phyloP scores from a whole-genome alignment of 2,113 vertebrate species.

The Holacanthus passer region DNA sequence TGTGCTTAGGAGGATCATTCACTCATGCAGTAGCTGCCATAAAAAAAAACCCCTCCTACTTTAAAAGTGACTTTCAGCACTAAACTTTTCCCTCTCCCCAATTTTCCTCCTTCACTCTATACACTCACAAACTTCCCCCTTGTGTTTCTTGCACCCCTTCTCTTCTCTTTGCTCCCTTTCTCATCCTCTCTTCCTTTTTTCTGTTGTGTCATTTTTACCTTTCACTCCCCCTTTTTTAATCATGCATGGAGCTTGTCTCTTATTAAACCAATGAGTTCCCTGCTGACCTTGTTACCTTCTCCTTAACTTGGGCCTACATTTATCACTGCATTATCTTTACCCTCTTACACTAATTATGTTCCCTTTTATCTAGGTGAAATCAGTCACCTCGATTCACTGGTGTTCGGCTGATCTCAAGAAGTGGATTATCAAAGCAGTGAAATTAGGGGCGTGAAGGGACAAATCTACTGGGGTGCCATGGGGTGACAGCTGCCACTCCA shows the following conservation, averaged over 20 bases:
- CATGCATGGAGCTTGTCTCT: slow-evolving; percentile 47
- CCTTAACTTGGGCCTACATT: slow-evolving; percentile 57
- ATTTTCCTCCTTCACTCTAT: slow-evolving; percentile 14
- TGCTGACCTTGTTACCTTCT: slow-evolving; percentile 55
- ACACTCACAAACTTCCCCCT: neutral
- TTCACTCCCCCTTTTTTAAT: slow-evolving; percentile 45
- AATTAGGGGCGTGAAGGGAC: slow-evolving; percentile 37
- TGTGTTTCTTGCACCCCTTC: neutral
- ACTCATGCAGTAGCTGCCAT: neutral
- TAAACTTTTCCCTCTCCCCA: neutral
- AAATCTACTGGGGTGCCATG: too few species aligned
- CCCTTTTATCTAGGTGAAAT: slow-evolving; percentile 63
- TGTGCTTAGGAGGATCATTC: neutral
- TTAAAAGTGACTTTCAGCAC: slow-evolving; percentile 44
- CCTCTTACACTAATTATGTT: slow-evolving; percentile 67
- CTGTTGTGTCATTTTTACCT: slow-evolving; percentile 37
- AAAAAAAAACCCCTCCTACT: slow-evolving; percentile 33
- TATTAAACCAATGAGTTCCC: slow-evolving; percentile 56
- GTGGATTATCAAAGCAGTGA: slow-evolving; percentile 51
- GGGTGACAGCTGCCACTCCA: too few species aligned
- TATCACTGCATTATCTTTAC: slow-evolving; percentile 70
- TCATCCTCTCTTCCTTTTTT: neutral
- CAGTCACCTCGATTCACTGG: slow-evolving; percentile 46
- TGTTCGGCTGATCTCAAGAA: slow-evolving; percentile 55
- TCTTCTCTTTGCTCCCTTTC: neutral